These are phyloP conservation scores for Oreochromis mossambicus DNA, from an alignment of 2,797 vertebrate species.

Conservation along the genomic window DNA sequence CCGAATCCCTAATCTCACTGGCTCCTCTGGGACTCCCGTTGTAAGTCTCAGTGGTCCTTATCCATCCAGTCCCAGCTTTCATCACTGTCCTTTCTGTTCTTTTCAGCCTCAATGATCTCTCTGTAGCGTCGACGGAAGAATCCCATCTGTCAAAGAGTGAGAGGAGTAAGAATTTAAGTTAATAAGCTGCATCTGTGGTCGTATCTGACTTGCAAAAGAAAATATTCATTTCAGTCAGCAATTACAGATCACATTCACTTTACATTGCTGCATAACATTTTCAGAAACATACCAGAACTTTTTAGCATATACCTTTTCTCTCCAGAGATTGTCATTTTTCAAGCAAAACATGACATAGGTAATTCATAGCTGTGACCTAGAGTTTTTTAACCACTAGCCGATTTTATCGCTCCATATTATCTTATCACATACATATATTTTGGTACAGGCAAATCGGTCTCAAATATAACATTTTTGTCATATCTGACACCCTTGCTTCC, in stretches of 20 bases:
- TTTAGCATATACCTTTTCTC: not conserved
- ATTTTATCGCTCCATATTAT: not conserved
- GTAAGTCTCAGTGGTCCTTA: conserved; percentile 87
- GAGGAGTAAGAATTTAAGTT: not conserved
- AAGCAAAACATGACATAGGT: not conserved
- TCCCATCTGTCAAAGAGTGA: conserved; percentile 83
- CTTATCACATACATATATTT: not conserved
- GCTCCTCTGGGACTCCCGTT: conserved; percentile 54
- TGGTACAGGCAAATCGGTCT: not conserved
- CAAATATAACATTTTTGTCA: not conserved
- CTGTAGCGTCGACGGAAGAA: conserved; percentile 97
- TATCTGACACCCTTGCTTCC: not conserved
- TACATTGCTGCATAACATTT: not conserved
- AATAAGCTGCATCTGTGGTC: not conserved
- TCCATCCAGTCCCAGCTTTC: conserved; percentile 99
- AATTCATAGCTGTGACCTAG: not conserved
- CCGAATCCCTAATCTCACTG: conserved; percentile 78
- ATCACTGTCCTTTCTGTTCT: conserved; percentile 95
- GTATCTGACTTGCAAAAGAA: not conserved
- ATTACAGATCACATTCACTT: not conserved
- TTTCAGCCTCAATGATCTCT: conserved; percentile 97
- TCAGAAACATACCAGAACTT: not conserved
- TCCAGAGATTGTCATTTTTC: not conserved
- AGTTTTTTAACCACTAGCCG: not conserved
- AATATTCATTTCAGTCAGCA: not conserved